Evolutionary conservation across 2,113 vertebrate genomes (phyloP).

Genomic region (Carassius auratus): DNA sequence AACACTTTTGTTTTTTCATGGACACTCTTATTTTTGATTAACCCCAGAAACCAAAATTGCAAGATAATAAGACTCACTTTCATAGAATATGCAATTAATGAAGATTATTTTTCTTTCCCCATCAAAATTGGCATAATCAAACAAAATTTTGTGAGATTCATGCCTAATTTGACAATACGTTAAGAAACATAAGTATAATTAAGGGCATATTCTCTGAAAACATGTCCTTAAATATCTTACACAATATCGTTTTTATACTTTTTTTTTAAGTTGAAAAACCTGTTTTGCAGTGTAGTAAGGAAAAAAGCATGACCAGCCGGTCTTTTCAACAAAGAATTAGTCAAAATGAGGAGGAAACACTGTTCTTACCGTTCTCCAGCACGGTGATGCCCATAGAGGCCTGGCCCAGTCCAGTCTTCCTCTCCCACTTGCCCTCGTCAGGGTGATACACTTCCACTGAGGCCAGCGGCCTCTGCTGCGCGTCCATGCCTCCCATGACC

Average conservation of each 20-base stretch:
- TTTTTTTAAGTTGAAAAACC: neutral
- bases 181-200: constrained; percentile 4
- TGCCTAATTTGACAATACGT: neutral
- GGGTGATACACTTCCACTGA: constrained; percentile 90
- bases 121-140: neutral
- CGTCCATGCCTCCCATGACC: constrained; percentile 92
- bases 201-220: neutral
- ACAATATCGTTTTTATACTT: neutral
- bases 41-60: neutral
- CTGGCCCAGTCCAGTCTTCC: constrained; percentile 84
- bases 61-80: neutral
- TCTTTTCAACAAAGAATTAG: neutral
- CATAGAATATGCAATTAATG: neutral
- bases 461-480: constrained; percentile 86
- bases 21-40: neutral
- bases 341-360: neutral
- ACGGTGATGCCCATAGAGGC: constrained; percentile 93
- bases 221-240: neutral
- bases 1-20: neutral
- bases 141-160: neutral
- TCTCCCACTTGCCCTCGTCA: constrained; percentile 95
- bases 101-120: neutral
- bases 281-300: constrained; percentile 31
- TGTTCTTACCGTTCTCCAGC: constrained; percentile 88
- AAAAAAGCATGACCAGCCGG: neutral